A percentile compares a stretch with the other conserved stretches of the same genome.
These are phyloP conservation scores for Coptotermes formosanus DNA, from an alignment of 1,140 invertebrate species.

Conservation along the genomic window DNA sequence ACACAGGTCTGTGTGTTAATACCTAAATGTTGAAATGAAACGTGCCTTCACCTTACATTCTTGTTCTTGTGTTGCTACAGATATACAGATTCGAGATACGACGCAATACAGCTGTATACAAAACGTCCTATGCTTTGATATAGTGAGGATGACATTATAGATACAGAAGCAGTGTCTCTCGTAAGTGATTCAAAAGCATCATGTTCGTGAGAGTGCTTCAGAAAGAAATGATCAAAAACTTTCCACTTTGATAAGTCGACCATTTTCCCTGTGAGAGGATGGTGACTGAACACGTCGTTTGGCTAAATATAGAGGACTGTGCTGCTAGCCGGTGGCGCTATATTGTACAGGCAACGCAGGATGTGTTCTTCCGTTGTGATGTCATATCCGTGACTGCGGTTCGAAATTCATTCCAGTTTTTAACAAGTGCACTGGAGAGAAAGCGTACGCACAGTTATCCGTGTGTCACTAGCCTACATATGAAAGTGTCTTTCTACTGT, in stretches of 20 bases:
- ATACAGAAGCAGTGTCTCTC: not conserved
- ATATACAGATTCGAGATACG: not conserved
- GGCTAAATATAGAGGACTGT: not conserved
- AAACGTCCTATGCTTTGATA: not conserved
- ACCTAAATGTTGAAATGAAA: not conserved
- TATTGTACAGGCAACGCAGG: constrained; percentile 42
- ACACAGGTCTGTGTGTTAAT: too few relatives aligned
- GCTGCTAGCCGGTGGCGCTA: not conserved
- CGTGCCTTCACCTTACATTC: not conserved
- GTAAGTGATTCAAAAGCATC: not conserved
- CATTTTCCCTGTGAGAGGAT: not conserved
- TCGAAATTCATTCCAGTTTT: constrained; percentile 35
- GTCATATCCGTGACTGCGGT: not conserved
- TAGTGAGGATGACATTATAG: not conserved
- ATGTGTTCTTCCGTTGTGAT: constrained; percentile 34
- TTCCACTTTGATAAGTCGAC: constrained; percentile 13
- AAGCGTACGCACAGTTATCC: not conserved
- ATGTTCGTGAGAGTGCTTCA: not conserved
- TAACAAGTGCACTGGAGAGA: constrained; percentile 27
- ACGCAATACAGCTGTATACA: not conserved
- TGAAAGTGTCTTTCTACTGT: not conserved
- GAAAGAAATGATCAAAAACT: not conserved
- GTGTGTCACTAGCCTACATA: not conserved
- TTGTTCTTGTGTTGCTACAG: not conserved
- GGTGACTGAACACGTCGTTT: not conserved